Evolutionary conservation across 2,797 vertebrate species (phyloP), one percentile per base, ranked within the genome.

Genomic region (Dicrostonyx torquatus): DNA sequence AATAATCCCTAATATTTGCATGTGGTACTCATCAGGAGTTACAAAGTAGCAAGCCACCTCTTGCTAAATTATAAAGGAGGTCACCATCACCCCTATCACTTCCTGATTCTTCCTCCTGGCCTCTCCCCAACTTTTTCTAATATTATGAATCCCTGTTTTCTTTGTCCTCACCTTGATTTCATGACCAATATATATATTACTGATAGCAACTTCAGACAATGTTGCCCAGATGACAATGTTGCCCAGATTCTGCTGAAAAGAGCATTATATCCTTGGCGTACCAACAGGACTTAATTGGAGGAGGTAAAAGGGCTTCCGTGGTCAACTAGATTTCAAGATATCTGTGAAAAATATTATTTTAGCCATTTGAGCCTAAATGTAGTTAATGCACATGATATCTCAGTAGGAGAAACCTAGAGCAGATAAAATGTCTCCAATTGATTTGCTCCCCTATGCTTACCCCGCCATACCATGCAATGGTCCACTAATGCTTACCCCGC

Each of bases 251-350:
- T 9, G 9, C 72, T 79, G 31, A 55, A 89, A 18, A 91, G 75
- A 89, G 58, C 55, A 85, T 40, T 79, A 68, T 29, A 62, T 84
- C 40, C 76, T 89, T 93, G 26, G 50, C 58, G 76, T 62, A 73
- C 26, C 68, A 68, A 94, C 18, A 20, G n/a, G 34, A 85, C 13
- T 79, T 91, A 93, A 24, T 66, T 66, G 26, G 45, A 66, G 31
- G 2, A 31, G 18, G 31, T 7, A 68, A 89, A 58, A 92, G 26
- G 34, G 18, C 48, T 77, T 78, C 26, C 29, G 58, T 60, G 18
- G 43, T 86, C 72, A 97, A 91, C 80, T 73, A 68, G 40, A 91
- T 87, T 84, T 92, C 75, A 75, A 72, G 37, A 94, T 85, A 40
- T 53, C 22, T 55, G 15, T 90, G 20, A 45, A 55, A 92, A 84